A percentile compares a stretch with the other conserved stretches of the same genome.
These are phyloP conservation scores for Cheiracanthium punctorium DNA, from an alignment of 2,888 invertebrate species.

Conservation along the genomic window DNA sequence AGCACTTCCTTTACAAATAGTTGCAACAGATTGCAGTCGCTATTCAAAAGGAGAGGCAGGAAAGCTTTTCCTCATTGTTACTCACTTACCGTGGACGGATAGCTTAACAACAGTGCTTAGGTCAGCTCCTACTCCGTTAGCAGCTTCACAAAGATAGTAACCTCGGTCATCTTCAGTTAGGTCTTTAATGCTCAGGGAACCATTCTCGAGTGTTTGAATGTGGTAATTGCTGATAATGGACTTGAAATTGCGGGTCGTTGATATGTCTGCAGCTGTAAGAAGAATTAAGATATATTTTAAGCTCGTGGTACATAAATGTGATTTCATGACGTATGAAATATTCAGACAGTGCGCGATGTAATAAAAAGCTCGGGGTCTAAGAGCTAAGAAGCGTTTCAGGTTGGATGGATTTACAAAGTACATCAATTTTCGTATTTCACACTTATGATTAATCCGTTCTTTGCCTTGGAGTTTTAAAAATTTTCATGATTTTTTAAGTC, in stretches of 20 bases:
- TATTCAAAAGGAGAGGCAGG: conserved; percentile 34
- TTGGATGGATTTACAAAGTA: too few relatives aligned
- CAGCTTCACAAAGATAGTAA: conserved; percentile 70
- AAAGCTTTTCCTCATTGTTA: conserved; percentile 19
- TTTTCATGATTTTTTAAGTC: too few relatives aligned
- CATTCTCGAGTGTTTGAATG: conserved; percentile 70
- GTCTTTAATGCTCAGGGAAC: conserved; percentile 69
- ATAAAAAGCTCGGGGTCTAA: too few relatives aligned
- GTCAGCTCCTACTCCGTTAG: conserved; percentile 69
- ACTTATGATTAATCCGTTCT: too few relatives aligned
- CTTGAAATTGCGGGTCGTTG: conserved; percentile 66
- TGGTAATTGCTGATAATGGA: conserved; percentile 71
- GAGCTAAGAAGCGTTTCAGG: too few relatives aligned
- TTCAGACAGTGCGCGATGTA: too few relatives aligned
- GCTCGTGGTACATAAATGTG: too few relatives aligned
- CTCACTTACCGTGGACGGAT: conserved; percentile 69
- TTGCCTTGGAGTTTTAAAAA: too few relatives aligned
- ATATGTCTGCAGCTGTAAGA: conserved; percentile 35
- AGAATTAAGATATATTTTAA: too few relatives aligned
- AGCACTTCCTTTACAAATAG: neutral
- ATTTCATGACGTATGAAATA: too few relatives aligned
- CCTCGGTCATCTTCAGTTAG: conserved; percentile 65
- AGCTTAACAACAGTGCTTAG: conserved; percentile 68
- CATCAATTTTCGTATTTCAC: too few relatives aligned
- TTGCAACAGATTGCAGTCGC: conserved; percentile 37